phyloP scores from a whole-genome alignment of 2,888 invertebrate species.

The Epinotia demarniana region DNA sequence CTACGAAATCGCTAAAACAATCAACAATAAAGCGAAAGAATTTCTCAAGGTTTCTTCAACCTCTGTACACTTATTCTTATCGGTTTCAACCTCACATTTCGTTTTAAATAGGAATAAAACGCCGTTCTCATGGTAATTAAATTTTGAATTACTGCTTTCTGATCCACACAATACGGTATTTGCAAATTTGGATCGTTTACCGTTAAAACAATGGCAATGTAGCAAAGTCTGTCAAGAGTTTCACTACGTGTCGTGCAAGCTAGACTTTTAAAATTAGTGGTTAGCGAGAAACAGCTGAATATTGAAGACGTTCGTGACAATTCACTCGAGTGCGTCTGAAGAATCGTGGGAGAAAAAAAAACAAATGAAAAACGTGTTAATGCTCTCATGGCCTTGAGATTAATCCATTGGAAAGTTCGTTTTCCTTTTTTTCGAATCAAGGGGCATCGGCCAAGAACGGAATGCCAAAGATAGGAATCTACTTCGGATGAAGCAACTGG shows the following conservation, averaged over 20 bases:
- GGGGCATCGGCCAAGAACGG: slow-evolving; percentile 58
- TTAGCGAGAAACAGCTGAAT: slow-evolving; percentile 34
- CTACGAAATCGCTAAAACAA: slow-evolving; percentile 48
- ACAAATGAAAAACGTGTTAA: slow-evolving; percentile 32
- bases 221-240: slow-evolving; percentile 9
- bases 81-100: slow-evolving; percentile 47
- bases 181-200: slow-evolving; percentile 45
- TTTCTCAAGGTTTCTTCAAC: slow-evolving; percentile 65
- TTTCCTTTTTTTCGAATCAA: slow-evolving; percentile 47
- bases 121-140: slow-evolving; percentile 55
- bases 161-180: slow-evolving; percentile 38
- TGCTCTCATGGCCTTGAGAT: slow-evolving; percentile 37
- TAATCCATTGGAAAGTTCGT: slow-evolving; percentile 39
- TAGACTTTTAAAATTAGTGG: background rate
- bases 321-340: slow-evolving; percentile 32
- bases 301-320: slow-evolving; percentile 40
- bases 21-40: slow-evolving; percentile 52
- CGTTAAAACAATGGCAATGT: slow-evolving; percentile 44
- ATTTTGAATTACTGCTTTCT: slow-evolving; percentile 42
- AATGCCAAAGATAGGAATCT: slow-evolving; percentile 55
- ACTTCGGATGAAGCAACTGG: slow-evolving; percentile 46
- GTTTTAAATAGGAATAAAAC: slow-evolving; percentile 52
- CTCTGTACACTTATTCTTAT: slow-evolving; percentile 56
- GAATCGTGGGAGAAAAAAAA: slow-evolving; percentile 31
- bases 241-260: slow-evolving; percentile 2